Evolutionary conservation across 2,113 vertebrate genomes (phyloP), one percentile per base, ranked within the genome.

Genomic region (Deroptyus accipitrinus): DNA sequence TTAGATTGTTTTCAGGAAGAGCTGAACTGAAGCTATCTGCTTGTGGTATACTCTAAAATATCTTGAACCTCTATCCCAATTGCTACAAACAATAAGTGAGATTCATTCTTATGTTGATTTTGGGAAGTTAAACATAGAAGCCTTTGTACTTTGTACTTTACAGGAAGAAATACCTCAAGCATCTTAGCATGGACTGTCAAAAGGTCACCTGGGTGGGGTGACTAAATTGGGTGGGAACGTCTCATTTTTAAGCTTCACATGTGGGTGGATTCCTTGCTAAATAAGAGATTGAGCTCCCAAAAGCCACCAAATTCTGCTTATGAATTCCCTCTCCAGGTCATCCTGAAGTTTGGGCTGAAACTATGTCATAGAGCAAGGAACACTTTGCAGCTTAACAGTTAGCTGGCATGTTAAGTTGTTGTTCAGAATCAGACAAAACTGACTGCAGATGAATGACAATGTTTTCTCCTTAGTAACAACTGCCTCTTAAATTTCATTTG

Each of bases 181-280:
- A 33, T 23, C 85, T 69, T 35, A 49, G 17, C 44, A 17, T 1
- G 10, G 63, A 22, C 44, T 37, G 15, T 24, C 23, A 37, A 77
- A 49, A 64, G 20, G 12, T 39, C 61, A 74, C 4, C 17, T 0
- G 0, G 20, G 27, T 42, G 28, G 10, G 4, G 9, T 63, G 59
- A 48, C 28, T 17, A 39, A 31, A 1, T 52, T 42, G 48, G 24
- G 66, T 35, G 62, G 44, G 31, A 66, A 78, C 0, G 0, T 19
- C 39, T 55, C 7, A 5, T 28, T 83, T 83, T 61, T 30, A 39
- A 83, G 41, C 16, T 44, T 66, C 28, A 20, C 25, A 17, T 0
- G 0, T 17, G 51, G 18, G 25, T n/a, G 51, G 46, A n/a, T 83
- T 55, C 22, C 10, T 42, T 57, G 41, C 62, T 57, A 41, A 49